Base-by-base conservation (phyloP, 2,888 invertebrate species). In the Linnaemya vulpina region DNA sequence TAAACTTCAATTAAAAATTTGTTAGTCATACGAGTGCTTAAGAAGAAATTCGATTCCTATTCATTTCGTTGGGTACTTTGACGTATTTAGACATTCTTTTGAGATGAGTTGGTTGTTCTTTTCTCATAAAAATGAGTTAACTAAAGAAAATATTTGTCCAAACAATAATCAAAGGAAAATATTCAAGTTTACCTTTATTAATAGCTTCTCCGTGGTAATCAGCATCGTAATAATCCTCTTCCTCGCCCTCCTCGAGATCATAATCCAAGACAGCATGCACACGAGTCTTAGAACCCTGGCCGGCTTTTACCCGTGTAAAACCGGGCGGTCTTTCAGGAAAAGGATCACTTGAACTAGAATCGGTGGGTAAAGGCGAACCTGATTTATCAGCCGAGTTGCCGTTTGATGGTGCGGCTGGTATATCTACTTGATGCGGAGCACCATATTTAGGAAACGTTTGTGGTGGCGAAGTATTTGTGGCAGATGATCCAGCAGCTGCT, bases 261-360 rank as follows among this genome's bases (percentile, higher is more conserved):
- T 93, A 93, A 81, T 93, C 93, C 51, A 93, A 88, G 7, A 93
- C 92, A 5, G 93, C 93, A 86, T 92, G 92, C 60, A 92, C 92
- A 78, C 92, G 92, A 83, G 93, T 88, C 93, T 95, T 82, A 92
- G 93, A 90, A 1, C 93, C 93, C 25, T 93, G 92, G 1, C 93
- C 93, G 1, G 94, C 93, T 85, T 94, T 94, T 58, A 95, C 95
- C 88, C 94, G 94, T 15, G 95, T 95, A 89, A 94, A 95, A 7
- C 94, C 94, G 3, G 95, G 94, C 43, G 95, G 94, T 85, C 94
- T 93, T 76, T 94, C 93, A 0, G 94, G 93, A 86, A 93, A 93
- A 20, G 90, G 87, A 63, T 88, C 89, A 65, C 86, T 86, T 51
- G 85, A 75, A 83, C 86, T 87, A 75, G 82, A 81, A 62, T 67